Base-by-base conservation (phyloP, 1,140 invertebrate genomes). In the Steinernema feltiae region DNA sequence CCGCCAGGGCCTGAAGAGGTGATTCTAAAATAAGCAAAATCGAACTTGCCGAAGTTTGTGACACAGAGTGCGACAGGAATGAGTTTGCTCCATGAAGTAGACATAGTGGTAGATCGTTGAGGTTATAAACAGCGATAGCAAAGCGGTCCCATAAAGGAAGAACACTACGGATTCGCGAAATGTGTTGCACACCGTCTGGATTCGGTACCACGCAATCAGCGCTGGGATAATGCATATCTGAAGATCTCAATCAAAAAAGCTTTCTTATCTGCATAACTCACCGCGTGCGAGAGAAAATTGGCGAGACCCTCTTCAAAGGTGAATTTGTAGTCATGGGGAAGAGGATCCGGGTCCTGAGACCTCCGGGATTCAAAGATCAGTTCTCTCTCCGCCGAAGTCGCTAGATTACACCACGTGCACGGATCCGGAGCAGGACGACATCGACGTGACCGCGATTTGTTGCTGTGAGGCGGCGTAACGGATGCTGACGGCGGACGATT, bases 81-180 rank as follows among this genome's bases (percentile, higher is more conserved):
- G 85, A 70, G 84, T 87, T 72, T 82, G 81, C 70, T 85, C 87
- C n/a, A 81, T 80, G 79, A 92, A 95, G 85, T 92, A 94, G 7
- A 94, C 90, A 35, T 91, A 91, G 86, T 97, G 94, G 89, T 95
- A 97, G 82, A 91, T 90, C 27, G 93, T 94, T 18, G 93, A 95
- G 3, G 94, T 89, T 27, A 90, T 91, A 87, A 97, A 96, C 31
- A 95, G 90, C 69, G 93, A 90, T 35, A 94, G 90, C 0, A 95
- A 88, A 12, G 93, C 92, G 29, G 90, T 88, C 1, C 94, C 94
- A 87, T 95, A 97, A 41, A 95, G 90, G 76, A 92, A 88, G 24
- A 92, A 92, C 0, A 92, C 92, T 63, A 92, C 87, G 53, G 91
- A 89, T 87, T 96, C 92, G 3, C 90, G 88, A 79, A 90, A 89